Evolutionary conservation across 23 tunicate genomes (phyloP).

Genomic region (Halocynthia aurantium): DNA sequence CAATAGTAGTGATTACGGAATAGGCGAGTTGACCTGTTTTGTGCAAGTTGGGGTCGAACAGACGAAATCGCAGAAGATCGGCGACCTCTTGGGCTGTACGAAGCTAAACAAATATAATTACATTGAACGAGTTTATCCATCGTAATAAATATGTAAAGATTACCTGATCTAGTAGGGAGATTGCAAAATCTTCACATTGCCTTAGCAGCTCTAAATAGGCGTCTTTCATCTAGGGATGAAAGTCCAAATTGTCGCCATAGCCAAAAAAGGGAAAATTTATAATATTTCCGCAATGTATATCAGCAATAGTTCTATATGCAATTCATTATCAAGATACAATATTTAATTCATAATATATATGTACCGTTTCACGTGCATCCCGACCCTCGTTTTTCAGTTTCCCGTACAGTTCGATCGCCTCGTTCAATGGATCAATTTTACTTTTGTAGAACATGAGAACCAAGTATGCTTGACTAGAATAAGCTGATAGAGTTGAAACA

Average conservation of each 20-base stretch:
- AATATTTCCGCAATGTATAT: too few relatives aligned
- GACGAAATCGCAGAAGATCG: constrained; percentile 13
- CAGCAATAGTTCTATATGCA: too few relatives aligned
- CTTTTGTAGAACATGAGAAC: constrained; percentile 16
- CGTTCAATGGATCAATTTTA: constrained; percentile 22
- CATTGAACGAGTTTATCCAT: not conserved
- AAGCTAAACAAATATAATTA: not conserved
- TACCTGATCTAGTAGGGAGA: constrained; percentile 19
- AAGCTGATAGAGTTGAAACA: not conserved
- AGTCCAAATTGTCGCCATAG: too few relatives aligned
- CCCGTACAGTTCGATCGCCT: constrained; percentile 22
- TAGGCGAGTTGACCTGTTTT: constrained; percentile 13
- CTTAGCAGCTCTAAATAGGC: not conserved
- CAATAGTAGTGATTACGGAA: too few relatives aligned
- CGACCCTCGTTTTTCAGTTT: constrained; percentile 3
- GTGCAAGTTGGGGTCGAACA: constrained; percentile 6
- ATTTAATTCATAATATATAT: too few relatives aligned
- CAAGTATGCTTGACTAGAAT: constrained; percentile 20
- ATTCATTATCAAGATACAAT: too few relatives aligned
- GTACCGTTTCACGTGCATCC: not conserved
- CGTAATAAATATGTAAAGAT: not conserved
- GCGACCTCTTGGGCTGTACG: constrained; percentile 28
- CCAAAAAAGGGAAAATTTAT: too few relatives aligned
- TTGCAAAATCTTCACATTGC: constrained; percentile 29
- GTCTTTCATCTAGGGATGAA: too few relatives aligned